Evolutionary conservation across 2,797 vertebrate species (phyloP), one percentile per base, ranked within the genome.

Genomic region (Gymnothorax javanicus): DNA sequence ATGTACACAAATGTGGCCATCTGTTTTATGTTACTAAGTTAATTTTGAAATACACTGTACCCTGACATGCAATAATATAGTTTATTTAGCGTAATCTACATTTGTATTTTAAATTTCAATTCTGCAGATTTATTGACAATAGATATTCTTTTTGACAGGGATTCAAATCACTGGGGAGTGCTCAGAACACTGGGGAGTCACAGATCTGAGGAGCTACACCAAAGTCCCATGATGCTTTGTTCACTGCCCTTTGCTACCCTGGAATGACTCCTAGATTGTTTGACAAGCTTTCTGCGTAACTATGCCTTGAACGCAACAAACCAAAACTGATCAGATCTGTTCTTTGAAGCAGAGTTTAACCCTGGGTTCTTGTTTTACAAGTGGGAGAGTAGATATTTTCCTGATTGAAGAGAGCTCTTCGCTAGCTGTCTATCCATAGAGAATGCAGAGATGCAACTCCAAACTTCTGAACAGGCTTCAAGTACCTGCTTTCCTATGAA

Each of bases 181-280:
- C 62, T 9, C 90, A 75, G 67, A 88, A 17, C 82, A 89, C 85
- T 3, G 82, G 86, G 15, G 88, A 87, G 84, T 90, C 88, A 5
- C 86, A 87, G 84, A 84, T 87, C 23, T 88, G 84, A 88, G 4
- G 71, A 13, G n/a, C 4, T 52, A n/a, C n/a, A 20, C 84, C 59
- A 1, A n/a, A 52, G n/a, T 13, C 20, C 52, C 2, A 82, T 20
- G 58, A 4, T 33, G 59, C 73, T 43, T 59, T 54, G 59, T 5
- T 20, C 25, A 11, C 12, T 85, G 83, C 6, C 75, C 75, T 23
- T 15, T 79, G 43, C 11, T 15, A 79, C 75, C 50, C 75, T 50
- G 75, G 15, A 7, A 23, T 79, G 83, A 67, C 57, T 27, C 59
- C 4, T 25, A 9, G 23, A 7, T n/a, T 20, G 52, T 15, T 15